These are phyloP conservation scores for Meloidogyne chitwoodi DNA, from an alignment of 1,140 invertebrate species.

Conservation along the genomic window DNA sequence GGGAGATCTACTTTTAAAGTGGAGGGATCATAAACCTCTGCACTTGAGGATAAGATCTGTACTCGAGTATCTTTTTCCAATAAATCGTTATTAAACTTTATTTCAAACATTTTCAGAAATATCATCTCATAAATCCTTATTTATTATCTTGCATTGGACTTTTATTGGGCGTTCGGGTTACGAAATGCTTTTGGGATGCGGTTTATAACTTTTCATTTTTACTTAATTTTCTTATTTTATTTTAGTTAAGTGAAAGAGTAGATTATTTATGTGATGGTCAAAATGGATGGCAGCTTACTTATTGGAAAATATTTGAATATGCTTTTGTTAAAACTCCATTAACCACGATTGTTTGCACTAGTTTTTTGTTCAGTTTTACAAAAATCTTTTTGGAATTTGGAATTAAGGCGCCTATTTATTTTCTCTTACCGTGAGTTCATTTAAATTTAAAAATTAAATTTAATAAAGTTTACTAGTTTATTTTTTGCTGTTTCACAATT, in stretches of 20 bases:
- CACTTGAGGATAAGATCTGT: too few species aligned
- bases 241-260: conserved; percentile 40
- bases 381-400: conserved; percentile 71
- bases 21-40: too few species aligned
- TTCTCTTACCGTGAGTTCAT: conserved; percentile 80
- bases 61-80: too few species aligned
- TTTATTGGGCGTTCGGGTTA: conserved; percentile 73
- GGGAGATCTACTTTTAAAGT: not conserved
- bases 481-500: not conserved
- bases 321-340: conserved; percentile 59
- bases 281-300: conserved; percentile 27
- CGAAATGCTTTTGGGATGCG: conserved; percentile 69
- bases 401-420: conserved; percentile 72
- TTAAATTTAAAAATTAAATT: not conserved
- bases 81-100: too few species aligned
- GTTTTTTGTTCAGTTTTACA: conserved; percentile 69
- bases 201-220: conserved; percentile 44
- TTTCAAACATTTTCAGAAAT: conserved; percentile 88
- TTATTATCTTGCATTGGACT: conserved; percentile 76
- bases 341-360: conserved; percentile 43
- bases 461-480: not conserved
- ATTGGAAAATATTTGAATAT: conserved; percentile 47
- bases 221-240: not conserved
- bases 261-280: conserved; percentile 15
- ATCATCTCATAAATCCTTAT: conserved; percentile 85